Evolutionary conservation across 2,113 vertebrate species (phyloP).

Genomic region (Cardinalis cardinalis): DNA sequence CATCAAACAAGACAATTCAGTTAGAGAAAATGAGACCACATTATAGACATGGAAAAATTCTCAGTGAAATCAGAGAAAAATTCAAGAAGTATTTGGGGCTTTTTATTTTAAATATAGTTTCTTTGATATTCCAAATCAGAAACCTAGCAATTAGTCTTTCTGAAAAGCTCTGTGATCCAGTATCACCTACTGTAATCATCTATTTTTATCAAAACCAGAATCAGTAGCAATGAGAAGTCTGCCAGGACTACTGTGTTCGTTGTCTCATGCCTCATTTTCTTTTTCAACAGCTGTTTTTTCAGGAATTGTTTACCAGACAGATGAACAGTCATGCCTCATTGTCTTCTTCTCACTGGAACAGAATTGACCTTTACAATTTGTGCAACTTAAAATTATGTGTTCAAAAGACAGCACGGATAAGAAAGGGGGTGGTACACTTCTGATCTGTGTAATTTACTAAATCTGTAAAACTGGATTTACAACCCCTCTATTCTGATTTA

Average conservation of each 20-base stretch:
- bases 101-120: not conserved
- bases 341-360: not conserved
- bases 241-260: not conserved
- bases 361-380: not conserved
- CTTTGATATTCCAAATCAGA: not conserved
- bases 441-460: not conserved
- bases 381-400: not conserved
- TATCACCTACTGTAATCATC: constrained; percentile 1
- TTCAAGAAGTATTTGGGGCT: not conserved
- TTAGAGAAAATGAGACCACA: not conserved
- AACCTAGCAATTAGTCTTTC: not conserved
- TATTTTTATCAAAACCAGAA: constrained; percentile 2
- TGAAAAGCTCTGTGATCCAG: not conserved
- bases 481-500: not conserved
- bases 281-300: not conserved
- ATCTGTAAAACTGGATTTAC: not conserved
- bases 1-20: not conserved
- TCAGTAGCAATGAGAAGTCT: not conserved
- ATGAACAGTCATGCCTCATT: not conserved
- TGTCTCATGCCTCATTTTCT: not conserved
- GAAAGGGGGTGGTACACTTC: not conserved
- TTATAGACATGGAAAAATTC: not conserved
- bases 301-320: not conserved
- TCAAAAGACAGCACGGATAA: not conserved
- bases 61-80: not conserved